phyloP scores from a whole-genome alignment of 2,113 vertebrate genomes.

The Ageneiosus marmoratus region DNA sequence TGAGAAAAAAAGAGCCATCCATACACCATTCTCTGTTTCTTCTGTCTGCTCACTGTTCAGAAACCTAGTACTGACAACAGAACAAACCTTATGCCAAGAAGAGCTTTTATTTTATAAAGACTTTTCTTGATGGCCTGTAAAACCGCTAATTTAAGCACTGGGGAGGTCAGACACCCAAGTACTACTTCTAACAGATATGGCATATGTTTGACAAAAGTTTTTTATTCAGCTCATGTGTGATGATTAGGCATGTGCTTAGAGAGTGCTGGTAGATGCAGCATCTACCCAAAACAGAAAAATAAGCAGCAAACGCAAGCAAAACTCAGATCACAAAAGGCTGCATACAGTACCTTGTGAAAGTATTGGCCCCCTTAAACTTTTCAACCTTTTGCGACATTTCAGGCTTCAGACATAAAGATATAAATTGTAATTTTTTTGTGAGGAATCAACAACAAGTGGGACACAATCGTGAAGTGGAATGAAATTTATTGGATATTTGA shows the following conservation, averaged over 20 bases:
- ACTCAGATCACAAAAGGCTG: too few species aligned
- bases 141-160: neutral
- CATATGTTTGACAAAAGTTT: neutral
- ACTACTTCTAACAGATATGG: neutral
- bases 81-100: neutral
- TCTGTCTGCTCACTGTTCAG: neutral
- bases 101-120: neutral
- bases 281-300: too few species aligned
- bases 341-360: too few species aligned
- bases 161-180: neutral
- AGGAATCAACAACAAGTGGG: too few species aligned
- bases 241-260: neutral
- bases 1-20: neutral
- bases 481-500: too few species aligned
- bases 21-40: neutral
- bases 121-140: neutral
- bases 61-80: neutral
- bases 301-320: neutral
- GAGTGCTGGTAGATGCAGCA: neutral
- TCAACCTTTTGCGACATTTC: too few species aligned
- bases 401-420: too few species aligned
- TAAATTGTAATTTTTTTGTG: too few species aligned
- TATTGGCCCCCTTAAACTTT: too few species aligned
- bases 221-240: neutral
- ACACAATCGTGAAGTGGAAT: too few species aligned